phyloP scores from a whole-genome alignment of 2,888 invertebrate species.

The Biston stratarius region DNA sequence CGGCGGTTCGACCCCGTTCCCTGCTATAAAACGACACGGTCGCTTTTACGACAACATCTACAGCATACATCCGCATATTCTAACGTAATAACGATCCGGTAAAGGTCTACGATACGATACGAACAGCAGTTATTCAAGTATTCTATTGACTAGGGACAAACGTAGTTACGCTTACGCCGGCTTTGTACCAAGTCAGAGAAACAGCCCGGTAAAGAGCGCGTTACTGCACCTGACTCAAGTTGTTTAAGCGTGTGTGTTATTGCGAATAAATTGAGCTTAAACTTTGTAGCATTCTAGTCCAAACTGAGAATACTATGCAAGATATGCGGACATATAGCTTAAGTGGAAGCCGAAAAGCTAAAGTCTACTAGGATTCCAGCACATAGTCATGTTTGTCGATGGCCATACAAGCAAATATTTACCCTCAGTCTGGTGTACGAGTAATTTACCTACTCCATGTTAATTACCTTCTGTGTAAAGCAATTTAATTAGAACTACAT shows the following conservation, averaged over 20 bases:
- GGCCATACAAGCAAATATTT: slow-evolving; percentile 26
- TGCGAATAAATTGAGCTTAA: slow-evolving; percentile 11
- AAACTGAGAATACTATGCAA: neutral
- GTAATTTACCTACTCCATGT: slow-evolving; percentile 21
- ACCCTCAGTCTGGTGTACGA: slow-evolving; percentile 24
- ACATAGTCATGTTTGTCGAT: slow-evolving; percentile 10
- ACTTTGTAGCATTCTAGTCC: slow-evolving; percentile 3
- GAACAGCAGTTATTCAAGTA: slow-evolving; percentile 65
- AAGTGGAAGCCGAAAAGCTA: neutral
- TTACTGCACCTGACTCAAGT: slow-evolving; percentile 29
- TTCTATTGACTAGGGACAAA: slow-evolving; percentile 59
- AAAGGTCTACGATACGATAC: slow-evolving; percentile 69
- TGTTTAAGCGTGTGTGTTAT: slow-evolving; percentile 19
- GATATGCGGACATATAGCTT: too few species aligned
- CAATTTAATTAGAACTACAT: slow-evolving; percentile 27
- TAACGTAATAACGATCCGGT: slow-evolving; percentile 62
- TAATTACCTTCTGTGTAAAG: slow-evolving; percentile 27
- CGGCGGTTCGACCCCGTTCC: slow-evolving; percentile 57
- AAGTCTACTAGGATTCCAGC: slow-evolving; percentile 7
- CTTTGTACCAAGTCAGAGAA: slow-evolving; percentile 30
- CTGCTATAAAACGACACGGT: slow-evolving; percentile 70
- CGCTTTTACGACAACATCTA: slow-evolving; percentile 73
- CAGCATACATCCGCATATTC: slow-evolving; percentile 64
- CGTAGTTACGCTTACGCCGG: slow-evolving; percentile 34
- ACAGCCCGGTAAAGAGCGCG: slow-evolving; percentile 35